phyloP scores from a whole-genome alignment of 2,113 vertebrate species.

The Lucifuga dentata region DNA sequence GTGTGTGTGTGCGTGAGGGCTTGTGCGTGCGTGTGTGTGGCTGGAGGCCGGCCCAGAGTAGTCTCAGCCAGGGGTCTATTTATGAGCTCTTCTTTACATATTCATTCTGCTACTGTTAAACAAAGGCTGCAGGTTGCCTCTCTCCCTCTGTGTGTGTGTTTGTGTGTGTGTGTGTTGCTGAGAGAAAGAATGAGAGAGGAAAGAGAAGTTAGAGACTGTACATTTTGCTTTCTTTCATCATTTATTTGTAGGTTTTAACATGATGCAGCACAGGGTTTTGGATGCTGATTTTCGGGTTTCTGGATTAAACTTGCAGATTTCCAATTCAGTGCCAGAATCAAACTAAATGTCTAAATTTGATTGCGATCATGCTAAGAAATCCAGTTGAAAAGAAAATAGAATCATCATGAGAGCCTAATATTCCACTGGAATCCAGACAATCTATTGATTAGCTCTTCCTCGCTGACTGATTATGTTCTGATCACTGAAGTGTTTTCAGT shows the following conservation, averaged over 20 bases:
- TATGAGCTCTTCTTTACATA: constrained; percentile 85
- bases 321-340: too few relatives aligned
- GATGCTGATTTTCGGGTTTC: background rate
- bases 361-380: too few relatives aligned
- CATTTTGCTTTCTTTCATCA: background rate
- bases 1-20: constrained; percentile 8
- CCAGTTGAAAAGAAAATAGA: too few relatives aligned
- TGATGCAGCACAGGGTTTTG: background rate
- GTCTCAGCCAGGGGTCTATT: constrained; percentile 79
- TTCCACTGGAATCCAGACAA: too few relatives aligned
- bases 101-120: constrained; percentile 80
- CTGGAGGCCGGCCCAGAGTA: constrained; percentile 65
- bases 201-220: background rate
- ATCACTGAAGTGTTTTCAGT: too few relatives aligned
- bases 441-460: too few relatives aligned
- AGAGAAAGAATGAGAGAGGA: constrained; percentile 15
- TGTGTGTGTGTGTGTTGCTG: constrained; percentile 12
- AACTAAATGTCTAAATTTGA: too few relatives aligned
- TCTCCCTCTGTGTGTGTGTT: constrained; percentile 38
- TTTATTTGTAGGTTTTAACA: background rate
- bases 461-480: too few relatives aligned
- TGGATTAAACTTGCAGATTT: background rate
- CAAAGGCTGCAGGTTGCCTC: constrained; percentile 72
- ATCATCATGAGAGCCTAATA: too few relatives aligned
- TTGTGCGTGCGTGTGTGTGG: constrained; percentile 33